These are phyloP conservation scores for Pelecanoides urinatrix DNA, from an alignment of 2,113 vertebrate species.

Conservation along the genomic window DNA sequence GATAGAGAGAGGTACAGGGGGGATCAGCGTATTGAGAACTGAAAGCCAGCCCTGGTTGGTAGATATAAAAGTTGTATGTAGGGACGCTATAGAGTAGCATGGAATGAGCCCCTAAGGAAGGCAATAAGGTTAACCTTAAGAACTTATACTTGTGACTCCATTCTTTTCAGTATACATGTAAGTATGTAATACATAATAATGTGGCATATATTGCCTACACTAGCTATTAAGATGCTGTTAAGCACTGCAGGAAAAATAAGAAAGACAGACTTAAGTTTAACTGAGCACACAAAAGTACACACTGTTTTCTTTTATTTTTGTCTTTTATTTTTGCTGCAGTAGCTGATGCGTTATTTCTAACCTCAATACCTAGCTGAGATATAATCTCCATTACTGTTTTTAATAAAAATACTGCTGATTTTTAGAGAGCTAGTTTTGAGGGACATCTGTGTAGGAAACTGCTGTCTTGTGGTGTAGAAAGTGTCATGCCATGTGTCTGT, in stretches of 20 bases:
- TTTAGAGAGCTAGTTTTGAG: not conserved
- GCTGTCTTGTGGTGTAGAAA: not conserved
- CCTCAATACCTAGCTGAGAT: not conserved
- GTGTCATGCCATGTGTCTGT: not conserved
- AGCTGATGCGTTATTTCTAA: not conserved
- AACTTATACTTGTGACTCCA: not conserved
- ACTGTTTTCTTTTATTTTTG: not conserved
- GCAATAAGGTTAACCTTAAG: not conserved
- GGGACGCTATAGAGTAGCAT: not conserved
- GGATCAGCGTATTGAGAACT: not conserved
- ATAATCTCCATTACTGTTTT: not conserved
- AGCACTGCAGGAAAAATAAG: not conserved
- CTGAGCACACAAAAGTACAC: not conserved
- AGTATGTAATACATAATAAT: not conserved
- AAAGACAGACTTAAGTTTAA: not conserved
- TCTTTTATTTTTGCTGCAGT: not conserved
- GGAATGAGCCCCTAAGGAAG: not conserved
- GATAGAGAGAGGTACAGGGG: not conserved
- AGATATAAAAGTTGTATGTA: not conserved
- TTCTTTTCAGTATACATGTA: not conserved
- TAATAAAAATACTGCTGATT: not conserved
- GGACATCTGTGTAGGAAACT: not conserved
- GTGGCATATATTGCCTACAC: not conserved
- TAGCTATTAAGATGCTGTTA: not conserved
- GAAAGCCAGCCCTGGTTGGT: not conserved